phyloP scores from a whole-genome alignment of 2,888 invertebrate genomes.

The Caenorhabditis imperialis region DNA sequence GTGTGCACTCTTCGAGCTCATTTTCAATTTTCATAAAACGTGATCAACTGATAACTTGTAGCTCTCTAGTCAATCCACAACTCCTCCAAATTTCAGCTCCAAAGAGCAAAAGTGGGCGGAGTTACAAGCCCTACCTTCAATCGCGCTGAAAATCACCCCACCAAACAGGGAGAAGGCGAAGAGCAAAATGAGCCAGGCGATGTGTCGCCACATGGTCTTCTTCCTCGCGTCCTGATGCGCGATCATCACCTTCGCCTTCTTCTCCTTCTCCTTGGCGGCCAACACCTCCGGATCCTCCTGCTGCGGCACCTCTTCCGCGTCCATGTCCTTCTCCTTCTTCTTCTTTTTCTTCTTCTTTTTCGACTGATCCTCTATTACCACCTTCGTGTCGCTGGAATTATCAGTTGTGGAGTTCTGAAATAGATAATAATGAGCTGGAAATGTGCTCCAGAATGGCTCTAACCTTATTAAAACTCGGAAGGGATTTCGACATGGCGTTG shows the following conservation, averaged over 20 bases:
- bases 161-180: conserved; percentile 68
- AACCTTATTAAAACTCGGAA: conserved; percentile 64
- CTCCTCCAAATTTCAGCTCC: no score
- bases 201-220: conserved; percentile 68
- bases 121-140: no score
- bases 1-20: no score
- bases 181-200: conserved; percentile 63
- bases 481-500: conserved; percentile 62
- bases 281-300: conserved; percentile 50
- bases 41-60: no score
- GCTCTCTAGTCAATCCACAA: no score
- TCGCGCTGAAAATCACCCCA: conserved; percentile 67
- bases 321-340: conserved; percentile 48
- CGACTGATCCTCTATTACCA: conserved; percentile 44
- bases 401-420: conserved; percentile 21
- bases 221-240: conserved; percentile 60
- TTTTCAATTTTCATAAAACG: no score
- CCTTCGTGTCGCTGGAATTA: conserved; percentile 37
- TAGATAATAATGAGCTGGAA: not conserved
- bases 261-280: conserved; percentile 43
- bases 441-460: not conserved
- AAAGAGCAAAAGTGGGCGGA: no score
- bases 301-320: conserved; percentile 47
- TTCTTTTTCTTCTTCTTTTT: conserved; percentile 56
- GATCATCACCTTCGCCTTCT: conserved; percentile 58